Evolutionary conservation across 2,888 invertebrate genomes (phyloP).

Genomic region (Ormyrus nitidulus): DNA sequence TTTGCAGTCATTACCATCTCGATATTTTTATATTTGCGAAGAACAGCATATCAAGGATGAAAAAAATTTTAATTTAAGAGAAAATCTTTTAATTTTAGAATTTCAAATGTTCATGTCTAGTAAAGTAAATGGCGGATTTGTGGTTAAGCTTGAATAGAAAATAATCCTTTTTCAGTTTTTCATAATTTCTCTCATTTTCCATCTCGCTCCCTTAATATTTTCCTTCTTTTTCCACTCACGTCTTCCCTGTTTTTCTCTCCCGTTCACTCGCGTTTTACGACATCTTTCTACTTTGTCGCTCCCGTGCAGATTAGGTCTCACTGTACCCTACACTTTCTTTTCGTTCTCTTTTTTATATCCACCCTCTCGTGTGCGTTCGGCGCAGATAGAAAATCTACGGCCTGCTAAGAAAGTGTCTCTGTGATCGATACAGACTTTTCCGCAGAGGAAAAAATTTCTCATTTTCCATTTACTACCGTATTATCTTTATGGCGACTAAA

Average conservation of each 20-base stretch:
- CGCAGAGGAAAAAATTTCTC: constrained; percentile 14
- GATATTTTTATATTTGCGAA: no score
- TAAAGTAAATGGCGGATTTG: neutral
- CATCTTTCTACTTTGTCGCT: constrained; percentile 33
- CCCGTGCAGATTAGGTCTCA: constrained; percentile 38
- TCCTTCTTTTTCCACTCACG: neutral
- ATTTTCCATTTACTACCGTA: constrained; percentile 22
- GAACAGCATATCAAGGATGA: no score
- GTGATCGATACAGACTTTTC: constrained; percentile 46
- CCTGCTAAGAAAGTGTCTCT: constrained; percentile 30
- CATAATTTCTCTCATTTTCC: neutral
- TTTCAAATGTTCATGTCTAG: no score
- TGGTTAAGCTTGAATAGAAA: constrained; percentile 18
- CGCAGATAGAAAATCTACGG: constrained; percentile 49
- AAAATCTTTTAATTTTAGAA: no score
- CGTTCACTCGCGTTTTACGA: constrained; percentile 16
- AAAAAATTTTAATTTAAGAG: no score
- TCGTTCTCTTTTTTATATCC: constrained; percentile 25
- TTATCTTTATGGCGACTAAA: constrained; percentile 23
- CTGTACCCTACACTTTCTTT: constrained; percentile 2
- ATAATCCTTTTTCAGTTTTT: constrained; percentile 3
- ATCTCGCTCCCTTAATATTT: constrained; percentile 17
- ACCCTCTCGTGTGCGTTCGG: constrained; percentile 11
- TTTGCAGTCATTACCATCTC: no score
- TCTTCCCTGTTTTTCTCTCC: neutral